Percentiles rank a stretch among this genome's conserved stretches.
Evolutionary conservation across 1,140 invertebrate species (phyloP).

Genomic region (Pseudoatta argentina): DNA sequence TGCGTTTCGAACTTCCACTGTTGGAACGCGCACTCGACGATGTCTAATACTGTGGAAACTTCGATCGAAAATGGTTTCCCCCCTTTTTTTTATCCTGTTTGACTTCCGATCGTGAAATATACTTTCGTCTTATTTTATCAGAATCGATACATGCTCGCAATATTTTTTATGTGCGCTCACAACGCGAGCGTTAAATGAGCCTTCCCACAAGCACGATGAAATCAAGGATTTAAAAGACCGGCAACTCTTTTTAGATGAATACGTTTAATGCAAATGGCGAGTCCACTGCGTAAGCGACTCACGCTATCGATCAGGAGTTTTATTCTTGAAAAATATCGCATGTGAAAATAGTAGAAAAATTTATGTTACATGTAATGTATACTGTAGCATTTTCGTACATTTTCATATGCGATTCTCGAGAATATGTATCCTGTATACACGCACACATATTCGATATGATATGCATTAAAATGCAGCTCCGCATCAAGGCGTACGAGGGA

Average conservation of each 20-base stretch:
- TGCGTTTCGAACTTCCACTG: conserved; percentile 14
- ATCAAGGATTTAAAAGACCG: neutral
- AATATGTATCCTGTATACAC: neutral
- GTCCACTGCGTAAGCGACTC: neutral
- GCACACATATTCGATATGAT: conserved; percentile 40
- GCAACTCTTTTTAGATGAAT: neutral
- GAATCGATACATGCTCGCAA: neutral
- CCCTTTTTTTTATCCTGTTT: neutral
- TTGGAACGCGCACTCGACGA: neutral
- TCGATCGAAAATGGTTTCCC: neutral
- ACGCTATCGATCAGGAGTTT: neutral
- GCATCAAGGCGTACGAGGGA: conserved; percentile 10
- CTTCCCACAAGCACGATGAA: neutral
- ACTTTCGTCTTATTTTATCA: conserved; percentile 1
- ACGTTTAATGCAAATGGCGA: neutral
- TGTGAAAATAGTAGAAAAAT: too few species aligned
- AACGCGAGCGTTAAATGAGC: neutral
- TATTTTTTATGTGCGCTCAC: neutral
- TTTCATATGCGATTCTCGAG: too few species aligned
- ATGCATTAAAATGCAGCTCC: conserved; percentile 31
- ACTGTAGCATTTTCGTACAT: too few species aligned
- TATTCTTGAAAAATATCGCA: too few species aligned
- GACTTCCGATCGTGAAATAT: conserved; percentile 5
- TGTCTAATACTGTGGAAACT: neutral
- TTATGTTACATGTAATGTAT: too few species aligned